Conservation (phyloP, 2,113 vertebrate species). For the Suncus etruscus region DNA sequence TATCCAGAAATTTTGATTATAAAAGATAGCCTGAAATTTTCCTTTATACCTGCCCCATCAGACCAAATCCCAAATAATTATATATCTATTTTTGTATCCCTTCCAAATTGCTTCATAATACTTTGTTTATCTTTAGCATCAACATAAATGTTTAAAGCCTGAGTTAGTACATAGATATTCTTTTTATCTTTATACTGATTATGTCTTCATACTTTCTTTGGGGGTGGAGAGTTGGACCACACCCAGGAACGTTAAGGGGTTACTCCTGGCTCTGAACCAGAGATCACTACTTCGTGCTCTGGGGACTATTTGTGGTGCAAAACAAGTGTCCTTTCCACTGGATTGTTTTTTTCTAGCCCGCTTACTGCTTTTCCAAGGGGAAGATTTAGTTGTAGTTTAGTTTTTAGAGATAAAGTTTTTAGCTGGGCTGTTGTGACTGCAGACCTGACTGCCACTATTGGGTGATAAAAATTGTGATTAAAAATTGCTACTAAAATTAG, state of each 20-base stretch:
- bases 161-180: not conserved
- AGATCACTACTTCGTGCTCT: too few species aligned
- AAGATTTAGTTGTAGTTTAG: not conserved
- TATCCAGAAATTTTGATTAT: not conserved
- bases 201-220: not conserved
- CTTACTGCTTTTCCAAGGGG: not conserved
- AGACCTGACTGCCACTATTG: not conserved
- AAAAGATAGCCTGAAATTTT: not conserved
- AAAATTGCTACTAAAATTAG: not conserved
- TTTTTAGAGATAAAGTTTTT: not conserved
- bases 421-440: not conserved
- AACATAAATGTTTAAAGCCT: not conserved
- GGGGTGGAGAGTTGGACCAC: too few species aligned
- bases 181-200: not conserved
- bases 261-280: too few species aligned
- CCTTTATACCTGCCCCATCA: not conserved
- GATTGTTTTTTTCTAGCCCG: too few species aligned
- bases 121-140: conserved; percentile 23
- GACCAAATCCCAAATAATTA: not conserved
- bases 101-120: not conserved
- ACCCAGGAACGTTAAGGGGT: too few species aligned
- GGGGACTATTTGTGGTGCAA: too few species aligned
- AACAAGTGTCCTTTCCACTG: too few species aligned
- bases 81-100: not conserved
- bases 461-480: not conserved